Evolutionary conservation across 2,797 vertebrate genomes (phyloP).

Genomic region (Rhinichthys osculus): DNA sequence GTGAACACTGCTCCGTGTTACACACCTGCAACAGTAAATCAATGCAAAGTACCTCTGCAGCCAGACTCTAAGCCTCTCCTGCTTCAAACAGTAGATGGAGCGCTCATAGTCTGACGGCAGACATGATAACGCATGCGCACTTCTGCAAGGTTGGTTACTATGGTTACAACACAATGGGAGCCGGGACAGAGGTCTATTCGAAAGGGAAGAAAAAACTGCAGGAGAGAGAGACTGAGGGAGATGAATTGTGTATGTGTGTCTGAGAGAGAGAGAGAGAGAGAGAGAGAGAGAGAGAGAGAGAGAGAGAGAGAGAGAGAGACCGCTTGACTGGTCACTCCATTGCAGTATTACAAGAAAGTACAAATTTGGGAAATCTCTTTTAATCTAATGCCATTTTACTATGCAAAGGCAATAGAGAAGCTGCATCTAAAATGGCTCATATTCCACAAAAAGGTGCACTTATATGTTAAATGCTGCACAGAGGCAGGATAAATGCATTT

Average conservation of each 20-base stretch:
- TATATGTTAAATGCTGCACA: neutral
- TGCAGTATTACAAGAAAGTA: conserved; percentile 56
- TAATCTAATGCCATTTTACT: conserved; percentile 1
- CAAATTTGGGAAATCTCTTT: conserved; percentile 24
- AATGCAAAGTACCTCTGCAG: conserved; percentile 45
- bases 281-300: neutral
- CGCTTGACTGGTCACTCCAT: conserved; percentile 80
- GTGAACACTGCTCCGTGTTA: conserved; percentile 30
- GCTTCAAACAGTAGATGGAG: conserved; percentile 74
- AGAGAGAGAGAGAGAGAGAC: conserved; percentile 61
- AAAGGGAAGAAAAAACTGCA: conserved; percentile 67
- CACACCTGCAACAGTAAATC: conserved; percentile 46
- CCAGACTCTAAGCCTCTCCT: conserved; percentile 49
- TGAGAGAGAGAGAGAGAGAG: conserved; percentile 41
- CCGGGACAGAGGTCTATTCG: conserved; percentile 82
- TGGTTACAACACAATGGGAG: conserved; percentile 86
- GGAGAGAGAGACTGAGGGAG: conserved; percentile 52
- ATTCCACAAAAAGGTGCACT: neutral
- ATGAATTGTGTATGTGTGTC: conserved; percentile 45
- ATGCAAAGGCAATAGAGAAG: neutral
- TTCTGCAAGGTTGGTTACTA: conserved; percentile 75
- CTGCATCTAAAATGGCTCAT: neutral
- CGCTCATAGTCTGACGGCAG: conserved; percentile 65
- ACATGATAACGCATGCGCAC: conserved; percentile 73
- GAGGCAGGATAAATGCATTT: neutral